These are phyloP conservation scores for Zygaena filipendulae DNA, from an alignment of 2,888 invertebrate genomes.

Conservation along the genomic window DNA sequence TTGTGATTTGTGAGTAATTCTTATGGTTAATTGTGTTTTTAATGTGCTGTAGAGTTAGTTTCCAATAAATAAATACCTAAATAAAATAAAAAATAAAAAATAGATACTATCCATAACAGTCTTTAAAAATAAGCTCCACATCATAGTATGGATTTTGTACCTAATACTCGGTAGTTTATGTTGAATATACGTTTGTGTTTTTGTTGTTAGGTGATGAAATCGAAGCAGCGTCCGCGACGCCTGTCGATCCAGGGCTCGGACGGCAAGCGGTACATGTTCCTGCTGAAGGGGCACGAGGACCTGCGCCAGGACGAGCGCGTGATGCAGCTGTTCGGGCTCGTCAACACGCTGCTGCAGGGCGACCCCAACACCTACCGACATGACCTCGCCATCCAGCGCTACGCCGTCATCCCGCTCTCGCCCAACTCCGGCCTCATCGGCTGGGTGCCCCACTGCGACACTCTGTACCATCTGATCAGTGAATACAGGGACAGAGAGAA, in stretches of 20 bases:
- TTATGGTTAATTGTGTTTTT: no score
- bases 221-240: constrained; percentile 97
- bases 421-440: constrained; percentile 98
- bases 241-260: constrained; percentile 93
- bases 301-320: constrained; percentile 98
- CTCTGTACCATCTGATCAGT: constrained; percentile 94
- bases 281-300: constrained; percentile 99
- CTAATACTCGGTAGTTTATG: no score
- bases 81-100: no score
- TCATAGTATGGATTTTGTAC: no score
- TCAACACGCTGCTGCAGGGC: constrained; percentile 93
- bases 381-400: constrained; percentile 84
- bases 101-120: no score
- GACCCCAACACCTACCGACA: constrained; percentile 95
- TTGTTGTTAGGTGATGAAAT: constrained; percentile 85
- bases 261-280: constrained; percentile 97
- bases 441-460: constrained; percentile 99
- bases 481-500: constrained; percentile 98
- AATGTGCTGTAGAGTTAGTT: no score
- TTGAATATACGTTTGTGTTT: no score
- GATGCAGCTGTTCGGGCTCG: constrained; percentile 97
- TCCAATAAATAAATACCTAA: no score
- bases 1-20: no score
- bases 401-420: constrained; percentile 97
- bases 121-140: no score